Percentiles rank a stretch among this genome's conserved stretches.
phyloP scores from a whole-genome alignment of 2,888 invertebrate genomes.

The Drosophila prostipennis region DNA sequence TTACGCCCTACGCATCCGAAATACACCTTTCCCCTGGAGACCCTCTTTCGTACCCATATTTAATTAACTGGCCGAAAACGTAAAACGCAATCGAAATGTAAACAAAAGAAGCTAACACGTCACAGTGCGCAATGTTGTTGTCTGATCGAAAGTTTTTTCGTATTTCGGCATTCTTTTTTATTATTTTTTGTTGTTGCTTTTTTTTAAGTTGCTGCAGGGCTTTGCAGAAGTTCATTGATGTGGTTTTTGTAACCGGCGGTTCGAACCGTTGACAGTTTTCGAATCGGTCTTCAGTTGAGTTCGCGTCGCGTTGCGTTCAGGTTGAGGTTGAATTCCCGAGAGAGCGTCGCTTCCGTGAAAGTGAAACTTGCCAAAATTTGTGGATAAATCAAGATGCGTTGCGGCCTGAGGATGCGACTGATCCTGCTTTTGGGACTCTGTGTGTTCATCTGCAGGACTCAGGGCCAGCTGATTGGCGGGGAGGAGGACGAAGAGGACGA shows the following conservation, averaged over 20 bases:
- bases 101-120: conserved; percentile 46
- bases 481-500: conserved; percentile 81
- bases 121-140: conserved; percentile 56
- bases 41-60: conserved; percentile 17
- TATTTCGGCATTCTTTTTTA: conserved; percentile 69
- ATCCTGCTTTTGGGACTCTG: conserved; percentile 58
- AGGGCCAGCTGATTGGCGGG: conserved; percentile 74
- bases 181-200: conserved; percentile 15
- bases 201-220: conserved; percentile 25
- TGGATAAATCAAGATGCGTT: conserved; percentile 48
- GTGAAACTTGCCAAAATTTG: conserved; percentile 58
- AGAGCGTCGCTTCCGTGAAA: conserved; percentile 30
- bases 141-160: conserved; percentile 70
- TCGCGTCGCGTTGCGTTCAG: conserved; percentile 55
- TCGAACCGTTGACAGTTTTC: conserved; percentile 35
- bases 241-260: conserved; percentile 6
- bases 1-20: conserved; percentile 51
- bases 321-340: conserved; percentile 42
- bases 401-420: conserved; percentile 40
- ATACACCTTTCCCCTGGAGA: conserved; percentile 1
- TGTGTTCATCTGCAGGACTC: conserved; percentile 51
- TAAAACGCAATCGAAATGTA: conserved; percentile 33
- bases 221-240: conserved; percentile 31
- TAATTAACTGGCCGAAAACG: conserved; percentile 53
- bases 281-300: conserved; percentile 62